A percentile compares a stretch with the other conserved stretches of the same genome.
Evolutionary conservation across 2,113 vertebrate genomes (phyloP).

Genomic region (Gadus chalcogrammus): DNA sequence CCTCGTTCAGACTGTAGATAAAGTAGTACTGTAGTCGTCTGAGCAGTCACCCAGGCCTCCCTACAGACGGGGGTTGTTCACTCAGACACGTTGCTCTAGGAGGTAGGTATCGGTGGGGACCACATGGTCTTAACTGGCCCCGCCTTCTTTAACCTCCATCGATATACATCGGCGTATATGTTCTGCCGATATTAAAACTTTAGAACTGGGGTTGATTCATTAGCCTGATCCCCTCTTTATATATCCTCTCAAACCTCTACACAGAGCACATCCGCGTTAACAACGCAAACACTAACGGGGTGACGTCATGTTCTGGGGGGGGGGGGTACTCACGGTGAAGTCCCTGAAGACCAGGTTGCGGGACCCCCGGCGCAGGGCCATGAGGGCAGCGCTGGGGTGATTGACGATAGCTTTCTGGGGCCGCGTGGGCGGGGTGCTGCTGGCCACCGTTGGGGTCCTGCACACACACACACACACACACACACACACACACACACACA

Average conservation of each 20-base stretch:
- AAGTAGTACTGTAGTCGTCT: constrained; percentile 50
- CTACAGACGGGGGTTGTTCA: constrained; percentile 62
- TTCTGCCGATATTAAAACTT: too few relatives aligned
- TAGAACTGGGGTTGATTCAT: too few relatives aligned
- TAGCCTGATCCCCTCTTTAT: too few relatives aligned
- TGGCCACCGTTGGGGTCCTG: constrained; percentile 81
- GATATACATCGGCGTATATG: too few relatives aligned
- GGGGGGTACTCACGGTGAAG: constrained; percentile 86
- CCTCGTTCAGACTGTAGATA: too few relatives aligned
- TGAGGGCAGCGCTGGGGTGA: constrained; percentile 96
- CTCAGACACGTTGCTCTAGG: constrained; percentile 68
- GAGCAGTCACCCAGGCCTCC: constrained; percentile 60
- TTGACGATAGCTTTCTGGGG: constrained; percentile 96
- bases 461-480: constrained; percentile 8
- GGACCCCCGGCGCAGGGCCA: constrained; percentile 95
- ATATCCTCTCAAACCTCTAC: too few relatives aligned
- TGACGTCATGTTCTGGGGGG: neutral
- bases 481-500: too few relatives aligned
- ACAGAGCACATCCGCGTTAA: too few relatives aligned
- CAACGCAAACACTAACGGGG: too few relatives aligned
- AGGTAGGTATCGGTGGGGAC: constrained; percentile 73
- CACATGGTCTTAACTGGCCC: constrained; percentile 68
- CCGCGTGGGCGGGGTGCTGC: constrained; percentile 79
- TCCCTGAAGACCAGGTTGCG: constrained; percentile 99
- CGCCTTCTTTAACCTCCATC: constrained; percentile 75